Base-by-base conservation (phyloP, 2,888 invertebrate genomes). In the Thalpophila matura region DNA sequence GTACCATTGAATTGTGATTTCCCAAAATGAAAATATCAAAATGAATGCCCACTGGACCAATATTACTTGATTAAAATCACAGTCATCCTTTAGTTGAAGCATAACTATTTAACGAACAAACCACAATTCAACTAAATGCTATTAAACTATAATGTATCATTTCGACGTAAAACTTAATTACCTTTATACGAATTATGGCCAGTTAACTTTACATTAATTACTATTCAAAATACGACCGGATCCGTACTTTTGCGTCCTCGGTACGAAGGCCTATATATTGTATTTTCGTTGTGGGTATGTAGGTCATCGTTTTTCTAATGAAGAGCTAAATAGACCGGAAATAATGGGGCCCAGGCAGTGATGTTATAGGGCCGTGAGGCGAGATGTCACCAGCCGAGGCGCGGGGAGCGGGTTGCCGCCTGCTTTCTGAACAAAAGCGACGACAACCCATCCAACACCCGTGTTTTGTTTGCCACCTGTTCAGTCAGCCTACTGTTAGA, bases 251-350 rank as follows among this genome's bases (percentile, higher is more conserved):
- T 18, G 24, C 22, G 71, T 58, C 74, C 74, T 74, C 61, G 72
- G 16, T 50, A 12, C 35, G 66, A 71, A 76, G 72, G 77, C 66
- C 46, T 53, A 45, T 60, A 51, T 40, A 40, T 53, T 6, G 42
- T 18, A 18, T 37, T 14, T 31, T 24, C 20, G 27, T 24, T 9
- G 16, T 29, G 27, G 9, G 14, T 58, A 40, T 53, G 56, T 67
- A 51, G 61, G 66, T 53, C 71, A 22, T 50, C 54, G 72, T 67
- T 76, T 55, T 61, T 63, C 40, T 27, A 22, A 62, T 50, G n/a
- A 6, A n/a, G 16, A 16, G 12, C 3, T 24, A 10, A 10, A 7
- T 46, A 7, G 10, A n/a, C 9, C 12, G 7, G 18, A 1, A 14
- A 14, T 22, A 9, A 7, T 12, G 10, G 10, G 26, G 27, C 12